Percentiles rank a stretch among this genome's conserved stretches.
Conservation (phyloP, 1,140 invertebrate genomes). For the Sesamia nonagrioides region DNA sequence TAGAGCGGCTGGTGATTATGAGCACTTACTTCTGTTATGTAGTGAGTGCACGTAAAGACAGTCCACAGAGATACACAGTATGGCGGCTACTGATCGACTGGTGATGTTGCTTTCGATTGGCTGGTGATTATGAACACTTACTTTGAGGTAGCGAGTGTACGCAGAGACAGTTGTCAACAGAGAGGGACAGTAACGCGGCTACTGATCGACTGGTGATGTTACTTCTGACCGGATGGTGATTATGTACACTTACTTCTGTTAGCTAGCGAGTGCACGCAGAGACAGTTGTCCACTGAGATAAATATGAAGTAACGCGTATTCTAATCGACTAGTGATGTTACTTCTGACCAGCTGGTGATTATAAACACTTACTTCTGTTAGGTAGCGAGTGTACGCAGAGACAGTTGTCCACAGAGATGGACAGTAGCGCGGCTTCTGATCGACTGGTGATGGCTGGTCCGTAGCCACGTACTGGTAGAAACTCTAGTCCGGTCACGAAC, state of each 20-base stretch:
- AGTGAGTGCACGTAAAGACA: too few species aligned
- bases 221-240: neutral
- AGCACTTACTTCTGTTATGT: too few species aligned
- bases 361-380: slow-evolving; percentile 91
- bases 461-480: slow-evolving; percentile 92
- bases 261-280: slow-evolving; percentile 96
- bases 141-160: slow-evolving; percentile 93
- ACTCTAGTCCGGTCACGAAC: slow-evolving; percentile 97
- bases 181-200: slow-evolving; percentile 88
- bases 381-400: slow-evolving; percentile 96
- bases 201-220: neutral
- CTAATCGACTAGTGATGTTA: slow-evolving; percentile 62
- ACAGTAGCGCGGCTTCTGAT: slow-evolving; percentile 95
- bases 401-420: slow-evolving; percentile 98
- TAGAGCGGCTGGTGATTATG: too few species aligned
- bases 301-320: slow-evolving; percentile 96
- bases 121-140: too few species aligned
- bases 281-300: slow-evolving; percentile 97
- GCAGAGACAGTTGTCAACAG: slow-evolving; percentile 97
- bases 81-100: neutral
- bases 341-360: neutral
- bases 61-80: too few species aligned
- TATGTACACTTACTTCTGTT: slow-evolving; percentile 91
- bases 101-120: neutral
- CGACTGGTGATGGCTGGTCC: slow-evolving; percentile 90